Evolutionary conservation across 2,888 invertebrate genomes (phyloP), one percentile per base, ranked within the genome.

Genomic region (Parnassius apollo): DNA sequence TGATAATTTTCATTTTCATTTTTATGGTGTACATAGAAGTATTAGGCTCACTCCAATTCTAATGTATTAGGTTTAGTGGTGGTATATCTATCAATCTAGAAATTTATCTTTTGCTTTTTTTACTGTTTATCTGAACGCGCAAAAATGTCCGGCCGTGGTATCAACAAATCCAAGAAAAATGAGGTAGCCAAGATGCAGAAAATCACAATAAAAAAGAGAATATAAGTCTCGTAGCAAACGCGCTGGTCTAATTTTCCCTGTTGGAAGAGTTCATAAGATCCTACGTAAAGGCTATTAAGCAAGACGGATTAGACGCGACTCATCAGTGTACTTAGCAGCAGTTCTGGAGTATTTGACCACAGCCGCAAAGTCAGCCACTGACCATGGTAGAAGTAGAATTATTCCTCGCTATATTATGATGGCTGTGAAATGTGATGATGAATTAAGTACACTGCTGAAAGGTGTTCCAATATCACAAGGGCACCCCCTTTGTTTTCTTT

Each of bases 311-410:
- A 93, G 93, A 46, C 86, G 86, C 44, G 93, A 90, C 0, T 92
- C 93, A 1, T 88, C 93, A 0, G 92, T 94, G 0, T 93, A 92
- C 65, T 71, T 93, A 52, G 85, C 93, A 0, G 93, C 93, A n/a
- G 94, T 93, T 0, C 88, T 95, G 78, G 94, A 95, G 72, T 95
- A 95, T 72, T 75, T 95, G 56, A 94, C 95, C 12, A 95, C 95
- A 66, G 96, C 95, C 7, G 94, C 94, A 9, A 94, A 95, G 70
- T 94, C 94, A 13, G 94, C 94, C 0, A 81, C 92, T 46, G 95
- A 95, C 75, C 95, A 95, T 82, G 94, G 95, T 72, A 95, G 94
- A 81, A 91, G 93, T 2, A 92, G 94, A 18, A 18, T 18, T 18
- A 18, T 18, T 18, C 18, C 18, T 18, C 18, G 18, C 18, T 18